These are phyloP conservation scores for Chrysochloris asiatica DNA, from an alignment of 2,113 vertebrate species.

Conservation along the genomic window DNA sequence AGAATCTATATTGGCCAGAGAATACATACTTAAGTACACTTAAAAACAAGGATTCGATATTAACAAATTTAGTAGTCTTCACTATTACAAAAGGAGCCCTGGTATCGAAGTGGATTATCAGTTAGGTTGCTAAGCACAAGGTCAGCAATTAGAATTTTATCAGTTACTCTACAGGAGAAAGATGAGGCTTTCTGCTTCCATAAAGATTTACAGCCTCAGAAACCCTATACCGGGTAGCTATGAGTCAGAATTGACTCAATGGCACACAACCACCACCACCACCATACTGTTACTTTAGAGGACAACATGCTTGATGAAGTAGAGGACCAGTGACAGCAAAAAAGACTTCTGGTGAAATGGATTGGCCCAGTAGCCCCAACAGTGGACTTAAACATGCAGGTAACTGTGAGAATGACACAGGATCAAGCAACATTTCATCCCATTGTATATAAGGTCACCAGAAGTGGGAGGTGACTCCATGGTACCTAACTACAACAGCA, in stretches of 20 bases:
- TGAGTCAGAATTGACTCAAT: too few species aligned
- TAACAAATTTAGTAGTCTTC: neutral
- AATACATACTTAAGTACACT: neutral
- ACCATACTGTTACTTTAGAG: too few species aligned
- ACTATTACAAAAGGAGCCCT: too few species aligned
- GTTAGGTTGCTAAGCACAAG: too few species aligned
- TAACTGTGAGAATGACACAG: neutral
- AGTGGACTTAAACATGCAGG: neutral
- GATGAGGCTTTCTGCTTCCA: too few species aligned
- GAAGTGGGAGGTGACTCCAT: neutral
- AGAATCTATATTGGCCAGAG: neutral
- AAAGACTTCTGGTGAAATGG: neutral
- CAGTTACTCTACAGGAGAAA: neutral
- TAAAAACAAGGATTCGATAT: neutral
- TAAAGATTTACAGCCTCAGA: too few species aligned
- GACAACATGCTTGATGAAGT: neutral
- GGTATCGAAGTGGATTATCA: too few species aligned
- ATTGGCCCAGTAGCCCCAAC: neutral
- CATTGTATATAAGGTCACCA: neutral
- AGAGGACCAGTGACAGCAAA: neutral
- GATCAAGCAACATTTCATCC: neutral
- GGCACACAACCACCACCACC: too few species aligned
- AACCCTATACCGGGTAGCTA: too few species aligned
- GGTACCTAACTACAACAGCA: neutral
- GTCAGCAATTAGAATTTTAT: neutral